Conservation (phyloP, 2,888 invertebrate species). For the Hyposoter didymator region DNA sequence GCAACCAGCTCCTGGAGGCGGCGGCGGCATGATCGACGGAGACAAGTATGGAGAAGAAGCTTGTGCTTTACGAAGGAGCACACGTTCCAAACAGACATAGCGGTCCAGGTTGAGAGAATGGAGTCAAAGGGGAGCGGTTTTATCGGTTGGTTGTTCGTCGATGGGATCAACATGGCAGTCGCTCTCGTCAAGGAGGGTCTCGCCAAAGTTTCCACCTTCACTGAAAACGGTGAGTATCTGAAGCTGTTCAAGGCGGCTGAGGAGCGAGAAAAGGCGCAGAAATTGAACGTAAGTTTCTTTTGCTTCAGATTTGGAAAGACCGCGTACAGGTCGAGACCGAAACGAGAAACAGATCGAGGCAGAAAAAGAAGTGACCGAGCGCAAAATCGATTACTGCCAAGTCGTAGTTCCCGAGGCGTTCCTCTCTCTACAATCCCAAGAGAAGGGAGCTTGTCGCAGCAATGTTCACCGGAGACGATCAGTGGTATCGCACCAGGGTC, state of each 20-base stretch:
- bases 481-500: constrained; percentile 98
- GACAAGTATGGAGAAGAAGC: constrained; percentile 99
- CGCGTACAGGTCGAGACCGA: constrained; percentile 82
- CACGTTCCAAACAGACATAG: constrained; percentile 96
- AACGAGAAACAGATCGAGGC: constrained; percentile 85
- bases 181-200: constrained; percentile 96
- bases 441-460: constrained; percentile 96
- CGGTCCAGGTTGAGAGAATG: constrained; percentile 96
- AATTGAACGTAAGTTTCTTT: constrained; percentile 86
- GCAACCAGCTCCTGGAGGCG: constrained; percentile 89
- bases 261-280: constrained; percentile 93
- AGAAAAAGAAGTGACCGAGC: constrained; percentile 88
- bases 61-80: constrained; percentile 94
- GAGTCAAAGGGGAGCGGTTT: constrained; percentile 98
- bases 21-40: constrained; percentile 88
- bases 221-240: constrained; percentile 94
- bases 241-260: constrained; percentile 93
- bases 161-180: constrained; percentile 94
- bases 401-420: constrained; percentile 92
- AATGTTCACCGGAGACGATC: constrained; percentile 93
- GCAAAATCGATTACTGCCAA: constrained; percentile 93
- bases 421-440: constrained; percentile 90
- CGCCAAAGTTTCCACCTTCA: constrained; percentile 96
- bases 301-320: constrained; percentile 80
- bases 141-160: constrained; percentile 98